Evolutionary conservation across 2,797 vertebrate genomes (phyloP).

Genomic region (Schizopygopsis malacanthus): DNA sequence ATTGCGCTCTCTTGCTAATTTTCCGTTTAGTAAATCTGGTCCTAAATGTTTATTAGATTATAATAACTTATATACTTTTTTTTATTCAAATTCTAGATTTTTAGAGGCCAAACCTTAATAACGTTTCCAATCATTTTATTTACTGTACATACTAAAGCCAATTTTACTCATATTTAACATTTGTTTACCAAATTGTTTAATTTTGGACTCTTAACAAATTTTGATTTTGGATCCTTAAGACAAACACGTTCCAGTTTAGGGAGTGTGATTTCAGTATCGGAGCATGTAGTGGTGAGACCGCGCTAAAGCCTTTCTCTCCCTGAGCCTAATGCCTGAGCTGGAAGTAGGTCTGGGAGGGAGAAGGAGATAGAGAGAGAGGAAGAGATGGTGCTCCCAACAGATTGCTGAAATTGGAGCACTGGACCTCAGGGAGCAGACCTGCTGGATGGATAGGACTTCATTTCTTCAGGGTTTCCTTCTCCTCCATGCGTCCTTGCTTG

Average conservation of each 20-base stretch:
- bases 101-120: not conserved
- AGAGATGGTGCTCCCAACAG: conserved; percentile 55
- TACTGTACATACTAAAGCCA: not conserved
- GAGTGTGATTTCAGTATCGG: conserved; percentile 37
- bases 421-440: conserved; percentile 65
- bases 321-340: conserved; percentile 42
- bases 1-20: not conserved
- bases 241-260: conserved; percentile 43
- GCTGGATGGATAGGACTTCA: conserved; percentile 60
- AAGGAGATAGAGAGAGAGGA: conserved; percentile 22
- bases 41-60: not conserved
- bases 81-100: not conserved
- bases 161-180: not conserved
- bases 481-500: conserved; percentile 64
- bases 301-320: conserved; percentile 38
- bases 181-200: conserved; percentile 11
- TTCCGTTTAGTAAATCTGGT: not conserved
- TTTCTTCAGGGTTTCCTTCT: conserved; percentile 66
- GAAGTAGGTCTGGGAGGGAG: conserved; percentile 54
- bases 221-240: not conserved
- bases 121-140: not conserved
- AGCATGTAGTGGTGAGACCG: conserved; percentile 33
- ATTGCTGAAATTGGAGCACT: conserved; percentile 64
- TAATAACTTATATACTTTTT: not conserved
- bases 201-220: conserved; percentile 19